Percentiles rank a stretch among this genome's conserved stretches.
Evolutionary conservation across 2,113 vertebrate genomes (phyloP).

Genomic region (Caranx melampygus): DNA sequence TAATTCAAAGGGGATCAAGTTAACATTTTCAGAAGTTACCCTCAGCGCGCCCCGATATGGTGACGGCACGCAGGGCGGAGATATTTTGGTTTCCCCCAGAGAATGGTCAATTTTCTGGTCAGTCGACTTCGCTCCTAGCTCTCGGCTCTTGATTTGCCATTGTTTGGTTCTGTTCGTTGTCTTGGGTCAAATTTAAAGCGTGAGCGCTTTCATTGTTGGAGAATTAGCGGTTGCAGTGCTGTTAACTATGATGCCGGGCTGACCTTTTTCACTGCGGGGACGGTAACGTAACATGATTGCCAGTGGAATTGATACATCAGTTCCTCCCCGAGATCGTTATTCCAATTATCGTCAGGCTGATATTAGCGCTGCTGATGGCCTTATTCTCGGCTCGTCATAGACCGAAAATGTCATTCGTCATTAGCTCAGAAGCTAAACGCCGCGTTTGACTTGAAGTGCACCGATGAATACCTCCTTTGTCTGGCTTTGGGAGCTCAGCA

Average conservation of each 20-base stretch:
- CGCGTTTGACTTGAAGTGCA: neutral
- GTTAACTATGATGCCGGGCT: neutral
- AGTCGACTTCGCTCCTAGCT: constrained; percentile 32
- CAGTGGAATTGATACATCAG: constrained; percentile 39
- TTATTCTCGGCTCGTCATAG: constrained; percentile 37
- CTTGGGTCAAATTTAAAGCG: constrained; percentile 40
- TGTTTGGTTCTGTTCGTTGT: constrained; percentile 49
- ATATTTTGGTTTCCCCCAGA: constrained; percentile 42
- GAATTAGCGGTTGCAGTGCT: constrained; percentile 22
- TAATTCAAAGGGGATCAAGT: constrained; percentile 36
- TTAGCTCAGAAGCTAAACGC: constrained; percentile 31
- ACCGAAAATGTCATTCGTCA: constrained; percentile 40
- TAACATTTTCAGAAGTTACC: constrained; percentile 38
- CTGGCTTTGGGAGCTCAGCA: constrained; percentile 3
- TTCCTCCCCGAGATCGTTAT: constrained; percentile 56
- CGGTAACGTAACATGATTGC: constrained; percentile 1
- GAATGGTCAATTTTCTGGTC: constrained; percentile 45
- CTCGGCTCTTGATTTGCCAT: constrained; percentile 15
- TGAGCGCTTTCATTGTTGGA: constrained; percentile 55
- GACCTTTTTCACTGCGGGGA: constrained; percentile 41
- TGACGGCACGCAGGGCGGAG: constrained; percentile 22
- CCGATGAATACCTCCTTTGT: constrained; percentile 46
- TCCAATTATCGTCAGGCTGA: constrained; percentile 72
- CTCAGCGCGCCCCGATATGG: neutral
- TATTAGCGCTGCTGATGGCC: constrained; percentile 54